These are phyloP conservation scores for Sebastiscus tertius DNA, from an alignment of 2,797 vertebrate species.

Conservation along the genomic window DNA sequence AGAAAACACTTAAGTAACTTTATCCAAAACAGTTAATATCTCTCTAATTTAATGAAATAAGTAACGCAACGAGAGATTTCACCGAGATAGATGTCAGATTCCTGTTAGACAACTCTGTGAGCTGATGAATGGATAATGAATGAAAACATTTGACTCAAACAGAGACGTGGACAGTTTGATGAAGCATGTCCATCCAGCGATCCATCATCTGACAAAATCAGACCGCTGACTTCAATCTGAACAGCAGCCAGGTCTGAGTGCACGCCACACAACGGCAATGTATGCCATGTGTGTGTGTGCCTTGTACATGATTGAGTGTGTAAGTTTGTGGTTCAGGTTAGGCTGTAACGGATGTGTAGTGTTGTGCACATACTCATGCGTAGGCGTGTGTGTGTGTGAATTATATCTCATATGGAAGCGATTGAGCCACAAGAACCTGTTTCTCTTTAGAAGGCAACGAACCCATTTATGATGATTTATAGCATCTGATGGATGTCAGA, in stretches of 20 bases:
- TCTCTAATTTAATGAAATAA: not conserved
- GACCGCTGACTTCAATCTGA: slow-evolving; percentile 32
- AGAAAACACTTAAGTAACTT: slow-evolving; percentile 14
- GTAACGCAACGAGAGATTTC: not conserved
- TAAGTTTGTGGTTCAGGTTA: not conserved
- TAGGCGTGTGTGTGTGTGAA: slow-evolving; percentile 10
- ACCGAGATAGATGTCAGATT: not conserved
- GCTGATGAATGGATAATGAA: slow-evolving; percentile 23
- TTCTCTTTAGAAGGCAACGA: slow-evolving; percentile 56
- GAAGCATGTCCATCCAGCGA: slow-evolving; percentile 12
- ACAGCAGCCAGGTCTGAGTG: slow-evolving; percentile 29
- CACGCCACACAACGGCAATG: slow-evolving; percentile 1
- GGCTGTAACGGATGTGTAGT: not conserved
- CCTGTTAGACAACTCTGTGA: not conserved
- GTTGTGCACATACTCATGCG: not conserved
- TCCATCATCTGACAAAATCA: slow-evolving; percentile 49
- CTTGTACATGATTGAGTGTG: not conserved
- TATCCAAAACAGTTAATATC: slow-evolving; percentile 9
- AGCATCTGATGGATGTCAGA: slow-evolving; percentile 63
- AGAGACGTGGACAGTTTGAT: slow-evolving; percentile 29
- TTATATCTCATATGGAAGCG: slow-evolving; percentile 70
- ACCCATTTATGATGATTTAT: slow-evolving; percentile 65
- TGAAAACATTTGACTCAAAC: slow-evolving; percentile 9
- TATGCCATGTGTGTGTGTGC: slow-evolving; percentile 37
- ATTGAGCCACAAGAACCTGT: slow-evolving; percentile 53